Conservation (phyloP, 2,113 vertebrate genomes). For the Orientallactaga bullata region DNA sequence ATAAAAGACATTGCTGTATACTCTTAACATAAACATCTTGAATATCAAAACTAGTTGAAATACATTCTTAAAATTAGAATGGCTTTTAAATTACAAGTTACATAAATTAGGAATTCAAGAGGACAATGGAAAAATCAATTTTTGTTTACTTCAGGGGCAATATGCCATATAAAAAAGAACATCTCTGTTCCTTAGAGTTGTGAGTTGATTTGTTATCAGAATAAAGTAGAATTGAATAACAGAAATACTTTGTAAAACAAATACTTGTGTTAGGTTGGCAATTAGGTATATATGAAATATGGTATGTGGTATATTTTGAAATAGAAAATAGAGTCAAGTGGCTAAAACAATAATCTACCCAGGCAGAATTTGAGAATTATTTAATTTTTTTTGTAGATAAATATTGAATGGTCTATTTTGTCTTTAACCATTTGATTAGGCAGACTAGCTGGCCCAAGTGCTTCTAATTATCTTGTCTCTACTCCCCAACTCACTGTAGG, state of each 20-base stretch:
- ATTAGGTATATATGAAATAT: neutral
- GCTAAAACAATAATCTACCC: neutral
- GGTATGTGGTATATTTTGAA: neutral
- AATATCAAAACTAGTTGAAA: constrained; percentile 87
- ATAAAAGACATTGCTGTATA: constrained; percentile 84
- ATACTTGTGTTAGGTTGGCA: neutral
- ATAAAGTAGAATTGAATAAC: constrained; percentile 46
- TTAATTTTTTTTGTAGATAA: neutral
- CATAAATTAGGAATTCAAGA: constrained; percentile 78
- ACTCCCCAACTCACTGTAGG: too few species aligned
- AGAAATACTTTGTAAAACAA: neutral
- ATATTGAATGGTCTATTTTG: neutral
- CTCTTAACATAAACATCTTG: constrained; percentile 83
- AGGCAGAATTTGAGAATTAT: neutral
- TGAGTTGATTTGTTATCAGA: constrained; percentile 17
- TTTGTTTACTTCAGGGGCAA: constrained; percentile 76
- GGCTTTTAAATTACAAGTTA: constrained; percentile 78
- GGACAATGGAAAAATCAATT: constrained; percentile 70
- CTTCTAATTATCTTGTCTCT: too few species aligned
- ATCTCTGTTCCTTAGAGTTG: constrained; percentile 40
- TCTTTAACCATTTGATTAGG: too few species aligned
- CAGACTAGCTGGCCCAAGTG: too few species aligned
- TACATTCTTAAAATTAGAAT: constrained; percentile 79
- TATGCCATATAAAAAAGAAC: constrained; percentile 61
- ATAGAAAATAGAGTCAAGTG: neutral